Evolutionary conservation across 2,888 invertebrate genomes (phyloP), one percentile per base, ranked within the genome.

Genomic region (Melanostoma mellinum): DNA sequence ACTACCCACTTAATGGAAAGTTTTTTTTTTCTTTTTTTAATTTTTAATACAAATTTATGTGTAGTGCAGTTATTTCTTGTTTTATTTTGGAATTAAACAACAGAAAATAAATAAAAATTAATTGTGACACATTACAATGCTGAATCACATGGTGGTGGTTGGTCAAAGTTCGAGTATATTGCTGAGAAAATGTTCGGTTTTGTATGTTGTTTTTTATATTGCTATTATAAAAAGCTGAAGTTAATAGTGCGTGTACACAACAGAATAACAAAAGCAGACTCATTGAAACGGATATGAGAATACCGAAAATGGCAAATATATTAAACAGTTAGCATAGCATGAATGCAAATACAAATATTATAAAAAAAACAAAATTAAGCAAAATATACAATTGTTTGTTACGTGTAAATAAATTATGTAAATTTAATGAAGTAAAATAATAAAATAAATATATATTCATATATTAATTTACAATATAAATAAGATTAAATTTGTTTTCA

Each of bases 401-500:
- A 82, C 58, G 72, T 82, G 82, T 82, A 82, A 78, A 82, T 82
- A 82, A 73, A 82, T 55, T 78, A 82, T 82, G 82, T 82, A 82
- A 63, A 82, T 63, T 82, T 69, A 82, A 78, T 69, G 69, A 74
- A 82, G 78, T 36, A 73, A 78, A 82, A 60, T 67, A 82, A 69
- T 82, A 73, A 82, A 82, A 73, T 82, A 63, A 50, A 79, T 79
- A 71, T 71, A 82, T 82, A 82, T 82, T 78, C 78, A 78, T 82
- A 82, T 82, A 82, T 82, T 82, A 73, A 82, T 82, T 82, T 78
- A 82, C 72, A 78, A 78, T 78, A 82, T 78, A 80, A 50, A 61
- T 69, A 61, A 46, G 38, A 4, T 50, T 36, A 33, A 6, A 36
- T 44, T 35, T 42, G 6, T 65, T 67, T 53, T 30, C 48, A 44